Evolutionary conservation across 2,113 vertebrate genomes (phyloP).

Genomic region (Dasyornis broadbenti): DNA sequence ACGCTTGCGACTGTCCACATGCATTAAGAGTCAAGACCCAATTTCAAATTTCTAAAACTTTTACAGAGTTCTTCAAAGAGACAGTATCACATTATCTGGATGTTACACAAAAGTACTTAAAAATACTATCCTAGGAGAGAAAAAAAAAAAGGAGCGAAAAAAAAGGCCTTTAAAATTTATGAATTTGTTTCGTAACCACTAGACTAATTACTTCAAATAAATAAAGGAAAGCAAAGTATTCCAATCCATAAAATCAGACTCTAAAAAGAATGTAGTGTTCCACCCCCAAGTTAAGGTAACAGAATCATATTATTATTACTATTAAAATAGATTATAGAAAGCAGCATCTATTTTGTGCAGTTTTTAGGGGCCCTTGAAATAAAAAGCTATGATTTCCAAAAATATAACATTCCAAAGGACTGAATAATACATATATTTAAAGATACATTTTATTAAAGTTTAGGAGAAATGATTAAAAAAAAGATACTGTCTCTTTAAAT

Average conservation of each 20-base stretch:
- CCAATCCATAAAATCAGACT: conserved; percentile 80
- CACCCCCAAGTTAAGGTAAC: conserved; percentile 79
- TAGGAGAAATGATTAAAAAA: conserved; percentile 81
- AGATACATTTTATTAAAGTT: conserved; percentile 84
- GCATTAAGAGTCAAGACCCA: conserved; percentile 93
- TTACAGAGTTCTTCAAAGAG: conserved; percentile 93
- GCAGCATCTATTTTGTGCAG: conserved; percentile 88
- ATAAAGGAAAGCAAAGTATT: conserved; percentile 80
- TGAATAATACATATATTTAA: conserved; percentile 83
- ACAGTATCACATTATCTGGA: conserved; percentile 87
- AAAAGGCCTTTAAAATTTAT: conserved; percentile 79
- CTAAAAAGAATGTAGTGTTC: conserved; percentile 83
- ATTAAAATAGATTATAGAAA: conserved; percentile 88
- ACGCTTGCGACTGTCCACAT: conserved; percentile 96
- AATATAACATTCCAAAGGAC: conserved; percentile 85
- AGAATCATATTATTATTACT: conserved; percentile 82
- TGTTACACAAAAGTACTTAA: conserved; percentile 78
- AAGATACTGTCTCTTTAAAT: conserved; percentile 88
- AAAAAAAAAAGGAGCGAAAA: conserved; percentile 41
- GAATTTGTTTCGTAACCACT: conserved; percentile 71
- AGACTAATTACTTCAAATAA: conserved; percentile 83
- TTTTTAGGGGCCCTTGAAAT: conserved; percentile 85
- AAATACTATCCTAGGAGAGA: conserved; percentile 70
- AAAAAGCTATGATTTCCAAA: conserved; percentile 85
- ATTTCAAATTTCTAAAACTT: conserved; percentile 90